Conservation (phyloP, 2,797 vertebrate genomes). For the Prunella strophiata region DNA sequence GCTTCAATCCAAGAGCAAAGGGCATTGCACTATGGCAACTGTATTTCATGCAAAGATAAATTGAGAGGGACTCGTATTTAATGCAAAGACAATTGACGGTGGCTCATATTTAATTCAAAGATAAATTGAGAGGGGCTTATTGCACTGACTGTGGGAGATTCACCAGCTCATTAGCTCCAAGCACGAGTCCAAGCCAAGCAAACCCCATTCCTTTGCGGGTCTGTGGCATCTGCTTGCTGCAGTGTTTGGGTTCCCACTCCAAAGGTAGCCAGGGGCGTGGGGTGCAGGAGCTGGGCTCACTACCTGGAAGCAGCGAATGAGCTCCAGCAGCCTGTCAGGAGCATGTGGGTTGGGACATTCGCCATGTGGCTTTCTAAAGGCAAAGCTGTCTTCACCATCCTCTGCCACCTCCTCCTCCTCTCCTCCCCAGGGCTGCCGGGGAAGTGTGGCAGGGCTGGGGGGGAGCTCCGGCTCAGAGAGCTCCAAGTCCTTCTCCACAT, state of each 20-base stretch:
- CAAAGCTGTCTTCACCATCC: conserved; percentile 64
- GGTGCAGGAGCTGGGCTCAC: conserved; percentile 48
- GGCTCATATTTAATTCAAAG: background rate
- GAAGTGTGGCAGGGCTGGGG: conserved; percentile 39
- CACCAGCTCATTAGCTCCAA: background rate
- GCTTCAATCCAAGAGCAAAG: background rate
- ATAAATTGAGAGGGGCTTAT: background rate
- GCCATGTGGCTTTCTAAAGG: conserved; percentile 66
- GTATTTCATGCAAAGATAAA: background rate
- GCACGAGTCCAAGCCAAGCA: background rate
- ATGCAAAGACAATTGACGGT: background rate
- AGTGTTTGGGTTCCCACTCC: conserved; percentile 61
- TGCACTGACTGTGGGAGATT: background rate
- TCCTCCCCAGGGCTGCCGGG: conserved; percentile 42
- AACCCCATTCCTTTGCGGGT: background rate
- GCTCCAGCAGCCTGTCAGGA: conserved; percentile 53
- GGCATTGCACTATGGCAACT: rapidly evolving
- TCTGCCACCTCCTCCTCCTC: conserved; percentile 58
- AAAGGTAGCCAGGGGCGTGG: background rate
- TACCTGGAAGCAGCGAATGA: conserved; percentile 85
- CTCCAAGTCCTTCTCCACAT: conserved; percentile 57
- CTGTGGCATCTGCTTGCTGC: conserved; percentile 61
- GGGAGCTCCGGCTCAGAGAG: conserved; percentile 18
- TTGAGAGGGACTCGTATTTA: background rate
- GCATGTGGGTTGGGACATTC: conserved; percentile 35